These are phyloP conservation scores for Siniperca knerii DNA, from an alignment of 2,113 vertebrate species.

Conservation along the genomic window DNA sequence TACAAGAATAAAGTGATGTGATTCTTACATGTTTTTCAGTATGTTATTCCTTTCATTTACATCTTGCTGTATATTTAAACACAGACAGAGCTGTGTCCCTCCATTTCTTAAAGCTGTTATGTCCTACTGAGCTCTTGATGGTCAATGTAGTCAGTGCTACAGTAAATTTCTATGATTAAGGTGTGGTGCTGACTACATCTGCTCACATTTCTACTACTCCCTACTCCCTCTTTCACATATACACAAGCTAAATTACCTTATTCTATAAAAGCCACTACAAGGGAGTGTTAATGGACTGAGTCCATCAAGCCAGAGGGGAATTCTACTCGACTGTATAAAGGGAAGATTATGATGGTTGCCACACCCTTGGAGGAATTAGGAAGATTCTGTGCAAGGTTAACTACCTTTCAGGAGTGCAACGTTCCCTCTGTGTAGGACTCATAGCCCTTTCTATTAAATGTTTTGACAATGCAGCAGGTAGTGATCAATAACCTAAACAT, in stretches of 20 bases:
- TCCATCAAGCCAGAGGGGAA: constrained; percentile 53
- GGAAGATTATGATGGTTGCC: constrained; percentile 34
- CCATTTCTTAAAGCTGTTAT: neutral
- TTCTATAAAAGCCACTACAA: constrained; percentile 41
- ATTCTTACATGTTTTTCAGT: neutral
- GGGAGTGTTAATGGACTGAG: constrained; percentile 41
- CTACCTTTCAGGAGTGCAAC: neutral
- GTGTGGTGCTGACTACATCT: constrained; percentile 33
- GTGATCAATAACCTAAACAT: neutral
- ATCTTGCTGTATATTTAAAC: neutral
- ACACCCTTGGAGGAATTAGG: constrained; percentile 35
- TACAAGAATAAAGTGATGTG: neutral
- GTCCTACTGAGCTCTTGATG: neutral
- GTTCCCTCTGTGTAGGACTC: neutral
- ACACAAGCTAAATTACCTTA: neutral
- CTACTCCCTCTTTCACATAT: constrained; percentile 7
- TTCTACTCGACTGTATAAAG: constrained; percentile 25
- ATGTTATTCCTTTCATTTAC: too few relatives aligned
- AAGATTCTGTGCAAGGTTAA: neutral
- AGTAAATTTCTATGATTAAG: constrained; percentile 25
- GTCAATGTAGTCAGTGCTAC: neutral
- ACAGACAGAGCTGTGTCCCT: neutral
- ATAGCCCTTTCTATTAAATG: neutral
- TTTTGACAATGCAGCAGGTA: neutral
- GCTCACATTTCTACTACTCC: constrained; percentile 30